Conservation (phyloP, 2,888 invertebrate genomes). For the Clunio marinus region DNA sequence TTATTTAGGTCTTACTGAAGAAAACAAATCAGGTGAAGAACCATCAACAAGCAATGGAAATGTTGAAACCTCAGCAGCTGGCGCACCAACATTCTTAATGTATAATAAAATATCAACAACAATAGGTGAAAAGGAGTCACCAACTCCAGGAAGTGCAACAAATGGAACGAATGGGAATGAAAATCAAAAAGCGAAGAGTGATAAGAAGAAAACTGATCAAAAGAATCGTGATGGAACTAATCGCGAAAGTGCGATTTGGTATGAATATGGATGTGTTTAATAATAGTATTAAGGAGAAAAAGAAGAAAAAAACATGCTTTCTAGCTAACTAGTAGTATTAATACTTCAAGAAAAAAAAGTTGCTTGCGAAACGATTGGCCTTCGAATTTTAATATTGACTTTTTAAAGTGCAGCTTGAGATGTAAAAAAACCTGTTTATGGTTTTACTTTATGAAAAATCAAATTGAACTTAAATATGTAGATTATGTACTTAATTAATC, state of each 20-base stretch:
- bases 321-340: no score
- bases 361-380: conserved; percentile 25
- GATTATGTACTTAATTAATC: no score
- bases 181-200: conserved; percentile 44
- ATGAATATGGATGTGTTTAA: conserved; percentile 91
- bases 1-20: conserved; percentile 72
- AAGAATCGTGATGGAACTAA: no score
- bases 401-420: no score
- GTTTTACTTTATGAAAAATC: no score
- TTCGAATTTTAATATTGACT: no score
- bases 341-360: neutral
- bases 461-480: no score
- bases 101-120: conserved; percentile 73
- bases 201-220: conserved; percentile 40
- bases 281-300: neutral
- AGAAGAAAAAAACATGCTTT: neutral
- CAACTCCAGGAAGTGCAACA: conserved; percentile 49
- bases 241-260: conserved; percentile 52
- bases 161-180: conserved; percentile 48
- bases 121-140: conserved; percentile 54
- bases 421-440: no score
- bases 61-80: conserved; percentile 49
- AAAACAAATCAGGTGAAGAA: conserved; percentile 55
- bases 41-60: conserved; percentile 44
- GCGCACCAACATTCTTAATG: conserved; percentile 61